These are phyloP conservation scores for Drosophila kohkoa DNA, from an alignment of 1,140 invertebrate species.

Conservation along the genomic window DNA sequence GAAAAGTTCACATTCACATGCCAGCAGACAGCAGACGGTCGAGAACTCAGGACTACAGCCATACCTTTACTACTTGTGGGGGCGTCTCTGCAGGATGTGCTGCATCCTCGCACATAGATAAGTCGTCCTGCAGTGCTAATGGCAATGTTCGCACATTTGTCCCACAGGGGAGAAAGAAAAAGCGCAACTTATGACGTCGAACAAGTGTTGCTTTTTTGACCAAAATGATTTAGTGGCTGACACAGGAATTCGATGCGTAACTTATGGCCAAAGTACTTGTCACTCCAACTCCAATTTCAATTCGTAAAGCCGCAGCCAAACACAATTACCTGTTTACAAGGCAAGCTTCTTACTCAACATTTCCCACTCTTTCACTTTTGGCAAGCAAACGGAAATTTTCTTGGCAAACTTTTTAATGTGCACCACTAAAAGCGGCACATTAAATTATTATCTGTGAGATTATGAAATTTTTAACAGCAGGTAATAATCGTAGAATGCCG, in stretches of 20 bases:
- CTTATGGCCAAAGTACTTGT: slow-evolving; percentile 48
- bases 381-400: slow-evolving; percentile 35
- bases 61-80: slow-evolving; percentile 22
- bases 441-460: slow-evolving; percentile 82
- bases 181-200: slow-evolving; percentile 52
- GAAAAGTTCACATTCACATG: slow-evolving; percentile 69
- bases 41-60: slow-evolving; percentile 30
- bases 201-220: slow-evolving; percentile 50
- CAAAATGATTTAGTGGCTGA: slow-evolving; percentile 55
- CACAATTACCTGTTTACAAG: slow-evolving; percentile 76
- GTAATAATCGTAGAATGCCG: slow-evolving; percentile 76
- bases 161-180: not conserved
- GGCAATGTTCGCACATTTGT: slow-evolving; percentile 74
- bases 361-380: not conserved
- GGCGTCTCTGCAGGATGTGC: slow-evolving; percentile 16
- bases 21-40: slow-evolving; percentile 44
- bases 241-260: slow-evolving; percentile 21
- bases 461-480: slow-evolving; percentile 83
- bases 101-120: slow-evolving; percentile 46
- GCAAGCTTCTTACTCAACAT: slow-evolving; percentile 6
- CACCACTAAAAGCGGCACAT: slow-evolving; percentile 75
- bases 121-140: slow-evolving; percentile 58
- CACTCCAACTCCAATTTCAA: slow-evolving; percentile 28
- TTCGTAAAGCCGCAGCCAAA: slow-evolving; percentile 4
- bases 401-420: slow-evolving; percentile 80